Evolutionary conservation across 2,888 invertebrate species (phyloP).

Genomic region (Cephus runcator): DNA sequence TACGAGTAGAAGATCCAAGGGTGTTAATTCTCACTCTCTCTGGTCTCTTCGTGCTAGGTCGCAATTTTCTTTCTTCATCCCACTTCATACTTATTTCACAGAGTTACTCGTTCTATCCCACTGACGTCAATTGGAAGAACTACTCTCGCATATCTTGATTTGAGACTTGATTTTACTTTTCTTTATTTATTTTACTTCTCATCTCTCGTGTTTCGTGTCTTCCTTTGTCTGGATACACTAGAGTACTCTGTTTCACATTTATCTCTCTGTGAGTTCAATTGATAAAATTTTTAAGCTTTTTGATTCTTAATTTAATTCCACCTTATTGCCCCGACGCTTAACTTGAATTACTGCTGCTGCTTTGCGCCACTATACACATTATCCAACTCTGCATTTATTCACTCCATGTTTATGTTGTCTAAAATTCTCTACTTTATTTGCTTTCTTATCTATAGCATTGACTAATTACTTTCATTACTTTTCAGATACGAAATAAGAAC

Average conservation of each 20-base stretch:
- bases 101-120: background rate
- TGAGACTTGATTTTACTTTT: background rate
- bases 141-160: background rate
- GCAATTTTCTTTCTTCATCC: background rate
- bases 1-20: background rate
- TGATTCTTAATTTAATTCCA: background rate
- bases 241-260: background rate
- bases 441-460: background rate
- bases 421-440: background rate
- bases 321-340: background rate
- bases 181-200: background rate
- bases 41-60: background rate
- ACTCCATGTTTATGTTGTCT: background rate
- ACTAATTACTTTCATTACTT: conserved; percentile 5
- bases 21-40: background rate
- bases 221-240: background rate
- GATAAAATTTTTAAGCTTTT: background rate
- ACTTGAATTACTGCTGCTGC: background rate
- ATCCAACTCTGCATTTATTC: background rate
- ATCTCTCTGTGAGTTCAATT: background rate
- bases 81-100: background rate
- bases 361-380: background rate
- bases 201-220: background rate
- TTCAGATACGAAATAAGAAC: conserved; percentile 79
- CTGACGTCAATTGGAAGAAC: background rate